Percentiles rank a stretch among this genome's conserved stretches.
phyloP scores from a whole-genome alignment of 1,140 invertebrate genomes.

The Drosophila persimilis region DNA sequence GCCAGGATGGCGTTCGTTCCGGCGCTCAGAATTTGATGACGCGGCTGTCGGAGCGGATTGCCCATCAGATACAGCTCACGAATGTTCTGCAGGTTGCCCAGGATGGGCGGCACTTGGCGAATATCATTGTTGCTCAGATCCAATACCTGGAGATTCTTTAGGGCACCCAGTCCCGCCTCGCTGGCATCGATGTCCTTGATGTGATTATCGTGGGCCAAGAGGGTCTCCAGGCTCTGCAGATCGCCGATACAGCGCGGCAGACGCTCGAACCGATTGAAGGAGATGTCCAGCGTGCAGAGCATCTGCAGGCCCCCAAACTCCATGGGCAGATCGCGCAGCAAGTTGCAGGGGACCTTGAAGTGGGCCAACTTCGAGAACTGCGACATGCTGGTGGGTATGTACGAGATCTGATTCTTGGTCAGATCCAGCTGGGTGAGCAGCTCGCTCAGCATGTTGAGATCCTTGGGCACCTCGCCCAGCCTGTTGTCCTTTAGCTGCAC shows the following conservation, averaged over 20 bases:
- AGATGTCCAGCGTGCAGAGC: slow-evolving; percentile 45
- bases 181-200: slow-evolving; percentile 88
- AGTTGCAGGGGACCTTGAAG: slow-evolving; percentile 47
- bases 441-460: slow-evolving; percentile 34
- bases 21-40: slow-evolving; percentile 91
- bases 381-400: slow-evolving; percentile 50
- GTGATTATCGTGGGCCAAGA: slow-evolving; percentile 85
- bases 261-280: slow-evolving; percentile 49
- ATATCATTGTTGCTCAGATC: slow-evolving; percentile 94
- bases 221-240: slow-evolving; percentile 25
- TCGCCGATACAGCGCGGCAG: slow-evolving; percentile 52
- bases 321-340: slow-evolving; percentile 49
- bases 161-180: slow-evolving; percentile 85
- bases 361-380: slow-evolving; percentile 36
- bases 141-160: slow-evolving; percentile 87
- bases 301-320: slow-evolving; percentile 41
- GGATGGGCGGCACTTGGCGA: slow-evolving; percentile 88
- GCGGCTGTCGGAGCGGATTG: slow-evolving; percentile 92
- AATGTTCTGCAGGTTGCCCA: slow-evolving; percentile 90
- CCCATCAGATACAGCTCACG: slow-evolving; percentile 88
- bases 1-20: slow-evolving; percentile 91
- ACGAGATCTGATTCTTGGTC: slow-evolving; percentile 42
- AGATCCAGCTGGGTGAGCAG: slow-evolving; percentile 38
- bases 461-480: slow-evolving; percentile 34
- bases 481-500: slow-evolving; percentile 43